Percentiles rank a stretch among this genome's conserved stretches.
Conservation (phyloP, 2,113 vertebrate genomes). For the Notechis scutatus region DNA sequence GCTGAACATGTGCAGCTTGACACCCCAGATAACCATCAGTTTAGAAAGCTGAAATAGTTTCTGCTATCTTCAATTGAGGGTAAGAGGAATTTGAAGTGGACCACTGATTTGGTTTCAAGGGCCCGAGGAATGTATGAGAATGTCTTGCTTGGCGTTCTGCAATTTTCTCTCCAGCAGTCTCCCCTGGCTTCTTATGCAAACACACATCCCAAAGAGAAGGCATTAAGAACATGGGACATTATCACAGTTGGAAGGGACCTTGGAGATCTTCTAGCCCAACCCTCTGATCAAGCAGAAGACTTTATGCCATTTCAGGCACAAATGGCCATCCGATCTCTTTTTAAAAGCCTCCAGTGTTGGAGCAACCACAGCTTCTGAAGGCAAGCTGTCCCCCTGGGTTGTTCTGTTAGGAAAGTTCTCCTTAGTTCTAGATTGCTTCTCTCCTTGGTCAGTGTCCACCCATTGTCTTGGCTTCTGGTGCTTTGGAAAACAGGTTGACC, state of each 20-base stretch:
- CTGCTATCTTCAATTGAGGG: not conserved
- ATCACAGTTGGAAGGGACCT: not conserved
- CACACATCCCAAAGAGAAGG: not conserved
- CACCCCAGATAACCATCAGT: not conserved
- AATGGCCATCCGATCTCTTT: not conserved
- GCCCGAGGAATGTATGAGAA: not conserved
- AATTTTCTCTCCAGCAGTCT: not conserved
- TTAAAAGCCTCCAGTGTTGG: not conserved
- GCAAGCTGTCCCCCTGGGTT: not conserved
- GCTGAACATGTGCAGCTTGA: conserved; percentile 39
- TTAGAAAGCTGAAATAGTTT: not conserved
- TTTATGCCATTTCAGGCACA: not conserved
- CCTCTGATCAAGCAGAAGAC: not conserved
- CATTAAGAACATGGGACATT: not conserved
- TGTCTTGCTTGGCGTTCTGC: not conserved
- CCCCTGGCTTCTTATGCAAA: not conserved
- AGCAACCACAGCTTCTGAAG: not conserved
- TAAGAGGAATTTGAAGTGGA: not conserved
- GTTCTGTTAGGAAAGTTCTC: not conserved
- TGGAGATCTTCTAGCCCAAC: not conserved
- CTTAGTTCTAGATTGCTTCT: not conserved
- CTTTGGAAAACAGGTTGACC: not conserved
- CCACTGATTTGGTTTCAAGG: not conserved
- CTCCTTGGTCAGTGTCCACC: not conserved
- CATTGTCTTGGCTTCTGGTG: not conserved